Percentiles rank a stretch among this genome's conserved stretches.
Conservation (phyloP, 2,888 invertebrate species). For the Meteorus colon region DNA sequence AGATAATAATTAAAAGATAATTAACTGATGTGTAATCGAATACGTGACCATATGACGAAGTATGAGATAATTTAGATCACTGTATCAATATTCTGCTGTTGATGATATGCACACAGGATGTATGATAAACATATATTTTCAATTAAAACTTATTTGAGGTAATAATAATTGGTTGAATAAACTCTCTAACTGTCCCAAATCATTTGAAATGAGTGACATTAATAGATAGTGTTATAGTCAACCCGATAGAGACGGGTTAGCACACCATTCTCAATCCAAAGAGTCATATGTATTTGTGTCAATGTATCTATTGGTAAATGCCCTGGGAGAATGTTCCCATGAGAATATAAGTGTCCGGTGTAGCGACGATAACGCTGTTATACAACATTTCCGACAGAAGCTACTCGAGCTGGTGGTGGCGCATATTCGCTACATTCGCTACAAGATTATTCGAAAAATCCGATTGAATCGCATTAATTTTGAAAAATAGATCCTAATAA, state of each 20-base stretch:
- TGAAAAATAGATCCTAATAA: too few relatives aligned
- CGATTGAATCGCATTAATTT: too few relatives aligned
- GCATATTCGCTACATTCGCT: conserved; percentile 17
- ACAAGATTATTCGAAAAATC: background rate
- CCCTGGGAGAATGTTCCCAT: background rate
- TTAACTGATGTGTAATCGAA: conserved; percentile 61
- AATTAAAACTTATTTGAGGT: background rate
- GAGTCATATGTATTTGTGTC: background rate
- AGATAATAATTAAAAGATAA: conserved; percentile 70
- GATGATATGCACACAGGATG: background rate
- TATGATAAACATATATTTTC: background rate
- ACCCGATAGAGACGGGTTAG: background rate
- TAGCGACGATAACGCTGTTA: conserved; percentile 63
- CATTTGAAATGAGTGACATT: background rate
- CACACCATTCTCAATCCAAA: background rate
- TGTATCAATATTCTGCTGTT: conserved; percentile 18
- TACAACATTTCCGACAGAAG: conserved; percentile 56
- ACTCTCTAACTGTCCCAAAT: background rate
- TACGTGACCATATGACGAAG: conserved; percentile 56
- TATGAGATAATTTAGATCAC: conserved; percentile 48
- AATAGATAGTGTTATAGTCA: background rate
- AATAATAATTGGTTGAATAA: background rate
- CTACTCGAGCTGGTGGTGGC: conserved; percentile 49
- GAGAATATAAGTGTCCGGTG: conserved; percentile 63
- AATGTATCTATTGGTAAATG: conserved; percentile 15